Base-by-base conservation (phyloP, 2,888 invertebrate genomes). In the Diaprepes abbreviatus region DNA sequence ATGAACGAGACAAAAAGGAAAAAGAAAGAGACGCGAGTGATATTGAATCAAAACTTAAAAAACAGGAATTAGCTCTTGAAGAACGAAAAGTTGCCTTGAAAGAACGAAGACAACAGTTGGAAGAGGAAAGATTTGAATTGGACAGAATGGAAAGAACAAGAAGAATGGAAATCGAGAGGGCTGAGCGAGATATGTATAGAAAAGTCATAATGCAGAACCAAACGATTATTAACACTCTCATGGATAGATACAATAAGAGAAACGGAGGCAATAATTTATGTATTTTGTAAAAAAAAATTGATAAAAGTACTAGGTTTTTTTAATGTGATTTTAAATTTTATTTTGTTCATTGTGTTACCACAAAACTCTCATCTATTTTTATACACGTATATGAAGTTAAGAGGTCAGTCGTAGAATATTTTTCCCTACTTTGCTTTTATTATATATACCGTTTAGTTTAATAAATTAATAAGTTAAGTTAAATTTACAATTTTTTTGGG, bases 211-310 rank as follows among this genome's bases (percentile, higher is more conserved):
- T 57, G 38, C 63, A 70, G 9, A 69, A 72, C 36, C 63, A 66
- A 16, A 36, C 38, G 5, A 63, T 72, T 24, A 63, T 70, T 31
- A 58, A 45, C 17, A 12, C 58, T 14, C 62, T 66, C 14, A 58
- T 66, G 58, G 63, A 66, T 16, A 63, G 43, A 28, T 58, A 35
- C 54, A 60, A 57, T 50, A 62, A 66, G 24, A 58, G 62, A 16
- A 66, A 67, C 63, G 52, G 40, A 5, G 52, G 62, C 33, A 62
- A 71, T 62, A 62, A 71, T 62, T 63, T 71, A 16, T 71, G 66
- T 43, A 66, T 71, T 71, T 71, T 71, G 35, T 71, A 71, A 57
- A 28, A 28, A 12, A 28, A 1, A 10, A 4, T n/a, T n/a, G n/a
- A n/a, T n/a, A n/a, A n/a, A n/a, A n/a, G n/a, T n/a, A n/a, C n/a